Conservation (phyloP, 2,113 vertebrate genomes). For the Colius striatus region DNA sequence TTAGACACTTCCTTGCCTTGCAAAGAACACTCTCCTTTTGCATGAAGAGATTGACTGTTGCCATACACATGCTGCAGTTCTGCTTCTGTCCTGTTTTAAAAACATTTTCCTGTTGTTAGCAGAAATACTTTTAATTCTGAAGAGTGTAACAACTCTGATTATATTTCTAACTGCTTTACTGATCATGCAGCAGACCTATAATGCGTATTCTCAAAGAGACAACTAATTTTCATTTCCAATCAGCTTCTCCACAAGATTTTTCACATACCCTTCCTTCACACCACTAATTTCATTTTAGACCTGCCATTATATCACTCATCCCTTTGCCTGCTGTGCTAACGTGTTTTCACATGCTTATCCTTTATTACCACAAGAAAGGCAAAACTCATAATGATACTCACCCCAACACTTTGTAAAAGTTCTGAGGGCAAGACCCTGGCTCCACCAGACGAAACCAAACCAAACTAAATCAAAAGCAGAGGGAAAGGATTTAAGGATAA, state of each 20-base stretch:
- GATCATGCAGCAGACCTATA: conserved; percentile 36
- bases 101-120: neutral
- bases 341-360: conserved; percentile 75
- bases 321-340: conserved; percentile 74
- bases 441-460: neutral
- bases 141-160: conserved; percentile 17
- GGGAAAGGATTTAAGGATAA: neutral
- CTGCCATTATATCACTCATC: conserved; percentile 57
- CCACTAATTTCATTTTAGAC: conserved; percentile 76
- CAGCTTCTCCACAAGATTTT: conserved; percentile 75
- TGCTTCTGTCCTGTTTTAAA: neutral
- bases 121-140: conserved; percentile 17
- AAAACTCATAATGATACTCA: conserved; percentile 46
- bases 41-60: neutral
- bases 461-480: neutral
- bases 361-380: conserved; percentile 59
- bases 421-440: conserved; percentile 6
- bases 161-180: conserved; percentile 51
- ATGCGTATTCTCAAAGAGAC: conserved; percentile 36
- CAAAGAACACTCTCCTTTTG: neutral
- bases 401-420: conserved; percentile 38
- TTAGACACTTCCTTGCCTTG: neutral
- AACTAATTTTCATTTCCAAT: conserved; percentile 78
- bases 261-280: conserved; percentile 66
- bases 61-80: neutral